These are phyloP conservation scores for Epizoanthus stellaris DNA, from an alignment of 92 coral and sea anemone genomes.

Conservation along the genomic window DNA sequence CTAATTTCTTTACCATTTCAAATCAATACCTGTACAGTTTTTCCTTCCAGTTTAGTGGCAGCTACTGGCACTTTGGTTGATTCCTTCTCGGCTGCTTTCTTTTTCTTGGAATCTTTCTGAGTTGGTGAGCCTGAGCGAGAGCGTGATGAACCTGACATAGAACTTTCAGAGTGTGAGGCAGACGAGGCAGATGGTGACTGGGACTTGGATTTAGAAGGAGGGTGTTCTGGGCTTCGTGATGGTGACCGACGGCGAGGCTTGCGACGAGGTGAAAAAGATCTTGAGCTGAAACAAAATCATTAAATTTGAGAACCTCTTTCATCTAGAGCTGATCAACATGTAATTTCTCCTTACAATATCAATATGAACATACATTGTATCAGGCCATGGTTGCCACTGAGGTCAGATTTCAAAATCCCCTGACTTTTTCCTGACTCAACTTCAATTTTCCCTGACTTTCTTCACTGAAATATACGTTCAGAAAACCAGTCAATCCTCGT, in stretches of 20 bases:
- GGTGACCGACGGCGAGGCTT: slow-evolving; percentile 72
- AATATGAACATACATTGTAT: no score
- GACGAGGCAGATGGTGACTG: slow-evolving; percentile 61
- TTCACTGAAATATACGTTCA: no score
- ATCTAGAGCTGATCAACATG: no score
- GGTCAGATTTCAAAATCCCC: no score
- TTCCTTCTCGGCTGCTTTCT: slow-evolving; percentile 28
- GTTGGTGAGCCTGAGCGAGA: slow-evolving; percentile 52
- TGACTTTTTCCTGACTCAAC: no score
- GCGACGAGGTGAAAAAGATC: slow-evolving; percentile 87
- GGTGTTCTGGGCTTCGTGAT: slow-evolving; percentile 44
- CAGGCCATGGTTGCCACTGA: no score
- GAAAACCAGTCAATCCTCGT: no score
- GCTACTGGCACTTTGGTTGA: slow-evolving; percentile 21
- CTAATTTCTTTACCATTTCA: neutral
- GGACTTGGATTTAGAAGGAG: slow-evolving; percentile 57
- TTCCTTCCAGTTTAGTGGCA: slow-evolving; percentile 26
- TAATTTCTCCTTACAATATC: no score
- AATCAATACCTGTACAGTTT: neutral
- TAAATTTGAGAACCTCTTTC: no score
- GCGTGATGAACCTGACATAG: slow-evolving; percentile 10
- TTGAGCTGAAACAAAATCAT: slow-evolving; percentile 60
- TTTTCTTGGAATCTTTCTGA: slow-evolving; percentile 29
- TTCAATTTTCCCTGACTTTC: no score
- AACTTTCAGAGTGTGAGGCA: slow-evolving; percentile 30